phyloP scores from a whole-genome alignment of 2,797 vertebrate genomes.

The Ctenopoma multispine region DNA sequence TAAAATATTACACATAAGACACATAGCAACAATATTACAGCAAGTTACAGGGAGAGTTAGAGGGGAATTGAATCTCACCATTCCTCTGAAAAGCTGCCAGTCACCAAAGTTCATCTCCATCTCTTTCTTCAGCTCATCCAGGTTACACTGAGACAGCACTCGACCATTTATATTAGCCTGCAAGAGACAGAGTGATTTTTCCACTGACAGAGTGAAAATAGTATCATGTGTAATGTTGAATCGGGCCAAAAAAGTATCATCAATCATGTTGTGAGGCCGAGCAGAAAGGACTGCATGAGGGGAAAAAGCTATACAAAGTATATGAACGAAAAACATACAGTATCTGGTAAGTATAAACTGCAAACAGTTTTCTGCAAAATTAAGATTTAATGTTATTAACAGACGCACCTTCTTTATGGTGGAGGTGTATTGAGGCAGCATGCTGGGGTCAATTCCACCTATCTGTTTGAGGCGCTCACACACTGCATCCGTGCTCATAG shows the following conservation, averaged over 20 bases:
- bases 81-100: conserved; percentile 97
- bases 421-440: conserved; percentile 90
- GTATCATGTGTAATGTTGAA: background rate
- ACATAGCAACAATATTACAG: background rate
- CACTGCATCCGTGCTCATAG: conserved; percentile 90
- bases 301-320: background rate
- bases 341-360: background rate
- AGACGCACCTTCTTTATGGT: conserved; percentile 92
- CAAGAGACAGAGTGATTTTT: background rate
- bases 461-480: conserved; percentile 91
- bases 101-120: conserved; percentile 99
- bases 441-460: conserved; percentile 90
- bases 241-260: background rate
- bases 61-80: conserved; percentile 82
- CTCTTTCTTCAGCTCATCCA: conserved; percentile 97
- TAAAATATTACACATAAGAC: background rate
- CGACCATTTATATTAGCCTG: conserved; percentile 98
- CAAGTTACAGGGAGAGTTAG: background rate
- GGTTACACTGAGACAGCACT: conserved; percentile 94
- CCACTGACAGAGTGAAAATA: background rate
- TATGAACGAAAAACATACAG: background rate
- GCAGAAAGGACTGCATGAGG: background rate
- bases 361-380: background rate
- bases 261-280: background rate
- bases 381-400: background rate